Conservation (phyloP, 2,113 vertebrate species). For the Lepidothrix coronata region DNA sequence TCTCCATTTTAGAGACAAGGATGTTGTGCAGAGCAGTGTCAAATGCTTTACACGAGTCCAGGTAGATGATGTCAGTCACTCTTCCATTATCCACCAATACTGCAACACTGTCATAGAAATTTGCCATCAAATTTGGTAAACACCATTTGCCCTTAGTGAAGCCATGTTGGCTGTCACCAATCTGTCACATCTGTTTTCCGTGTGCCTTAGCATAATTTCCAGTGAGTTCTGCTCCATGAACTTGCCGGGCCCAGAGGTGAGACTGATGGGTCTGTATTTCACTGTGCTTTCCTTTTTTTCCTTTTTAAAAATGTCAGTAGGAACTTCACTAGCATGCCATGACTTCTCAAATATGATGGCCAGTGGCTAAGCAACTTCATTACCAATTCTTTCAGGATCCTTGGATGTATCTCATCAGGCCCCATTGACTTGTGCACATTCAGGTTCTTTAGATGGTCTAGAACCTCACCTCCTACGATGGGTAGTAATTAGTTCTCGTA, state of each 20-base stretch:
- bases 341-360: not conserved
- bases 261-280: not conserved
- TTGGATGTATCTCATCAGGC: fast-evolving
- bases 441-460: not conserved
- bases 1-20: not conserved
- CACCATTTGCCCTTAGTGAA: not conserved
- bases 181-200: not conserved
- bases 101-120: not conserved
- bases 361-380: not conserved
- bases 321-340: not conserved
- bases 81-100: not conserved
- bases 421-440: not conserved
- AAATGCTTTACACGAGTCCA: not conserved
- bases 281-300: not conserved
- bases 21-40: not conserved
- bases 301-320: not conserved
- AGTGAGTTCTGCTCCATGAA: not conserved
- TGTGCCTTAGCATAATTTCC: not conserved
- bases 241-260: not conserved
- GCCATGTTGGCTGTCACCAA: not conserved
- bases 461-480: not conserved
- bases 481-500: not conserved
- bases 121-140: not conserved
- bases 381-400: not conserved
- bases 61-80: not conserved